Conservation (phyloP, 2,888 invertebrate genomes). For the Atethmia centrago region DNA sequence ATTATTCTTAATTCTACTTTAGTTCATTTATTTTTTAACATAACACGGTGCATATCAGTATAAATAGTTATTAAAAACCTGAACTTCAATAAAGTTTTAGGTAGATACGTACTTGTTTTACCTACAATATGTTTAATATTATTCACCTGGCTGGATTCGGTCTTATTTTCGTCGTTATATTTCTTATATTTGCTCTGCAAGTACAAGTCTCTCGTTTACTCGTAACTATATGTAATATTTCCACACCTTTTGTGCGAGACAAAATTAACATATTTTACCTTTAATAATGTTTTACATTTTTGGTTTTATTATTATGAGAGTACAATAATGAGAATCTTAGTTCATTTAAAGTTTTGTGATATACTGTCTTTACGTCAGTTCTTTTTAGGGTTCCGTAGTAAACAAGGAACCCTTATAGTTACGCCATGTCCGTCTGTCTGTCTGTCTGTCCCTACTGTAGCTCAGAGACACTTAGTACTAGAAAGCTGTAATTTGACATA, state of each 20-base stretch:
- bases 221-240: constrained; percentile 32
- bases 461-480: no score
- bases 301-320: background rate
- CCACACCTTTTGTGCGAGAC: constrained; percentile 17
- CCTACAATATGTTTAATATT: constrained; percentile 31
- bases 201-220: constrained; percentile 13
- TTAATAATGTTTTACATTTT: constrained; percentile 1
- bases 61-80: background rate
- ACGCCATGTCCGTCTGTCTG: no score
- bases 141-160: constrained; percentile 27
- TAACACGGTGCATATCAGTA: background rate
- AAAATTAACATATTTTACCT: constrained; percentile 23
- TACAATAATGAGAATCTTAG: background rate
- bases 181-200: constrained; percentile 17
- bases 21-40: background rate
- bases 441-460: no score
- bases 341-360: background rate
- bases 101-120: background rate
- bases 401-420: no score
- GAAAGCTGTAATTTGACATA: no score
- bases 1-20: background rate
- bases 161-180: constrained; percentile 23
- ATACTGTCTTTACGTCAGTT: background rate
- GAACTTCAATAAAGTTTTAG: background rate
- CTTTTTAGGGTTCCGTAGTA: no score